Evolutionary conservation across 2,888 invertebrate species (phyloP), one percentile per base, ranked within the genome.

Genomic region (Ornithoptera priamus): DNA sequence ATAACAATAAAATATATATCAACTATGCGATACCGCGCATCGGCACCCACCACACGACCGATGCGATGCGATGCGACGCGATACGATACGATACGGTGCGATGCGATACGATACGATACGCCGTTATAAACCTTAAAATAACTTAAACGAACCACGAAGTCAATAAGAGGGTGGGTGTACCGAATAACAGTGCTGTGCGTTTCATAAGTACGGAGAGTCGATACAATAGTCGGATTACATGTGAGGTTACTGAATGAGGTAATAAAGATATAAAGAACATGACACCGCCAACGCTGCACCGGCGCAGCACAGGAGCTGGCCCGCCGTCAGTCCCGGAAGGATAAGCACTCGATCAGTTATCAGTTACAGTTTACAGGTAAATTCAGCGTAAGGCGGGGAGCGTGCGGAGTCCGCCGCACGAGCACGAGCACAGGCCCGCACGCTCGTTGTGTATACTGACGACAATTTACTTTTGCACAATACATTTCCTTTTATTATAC

Each of bases 101-200:
- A 90, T 88, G 84, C 85, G 85, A 87, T 86, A 88, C 86, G 89
- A 90, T 87, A 84, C 85, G 85, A 87, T 86, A 90, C 83, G 85
- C 83, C 83, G 89, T 89, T 87, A 87, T 86, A 86, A 81, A 82
- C 81, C 85, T 87, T 87, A 88, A 84, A 85, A 78, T 88, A 89
- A 89, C 85, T 87, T 89, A 89, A 87, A 46, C 46, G 46, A 46
- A 46, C 85, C 79, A 83, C 85, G 85, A 73, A 74, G 78, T 78
- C 81, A 53, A 82, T 82, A 80, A 77, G 46, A 46, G 81, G 80
- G 77, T 82, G 77, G 76, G 87, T 88, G 90, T 90, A 90, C 91
- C 91, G 90, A 90, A 90, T 89, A 90, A 91, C 90, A 90, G 91
- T 88, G 91, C 89, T 88, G 89, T 83, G 87, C 85, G 82, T 79